Conservation (phyloP, 2,797 vertebrate genomes). For the Anniella stebbinsi region DNA sequence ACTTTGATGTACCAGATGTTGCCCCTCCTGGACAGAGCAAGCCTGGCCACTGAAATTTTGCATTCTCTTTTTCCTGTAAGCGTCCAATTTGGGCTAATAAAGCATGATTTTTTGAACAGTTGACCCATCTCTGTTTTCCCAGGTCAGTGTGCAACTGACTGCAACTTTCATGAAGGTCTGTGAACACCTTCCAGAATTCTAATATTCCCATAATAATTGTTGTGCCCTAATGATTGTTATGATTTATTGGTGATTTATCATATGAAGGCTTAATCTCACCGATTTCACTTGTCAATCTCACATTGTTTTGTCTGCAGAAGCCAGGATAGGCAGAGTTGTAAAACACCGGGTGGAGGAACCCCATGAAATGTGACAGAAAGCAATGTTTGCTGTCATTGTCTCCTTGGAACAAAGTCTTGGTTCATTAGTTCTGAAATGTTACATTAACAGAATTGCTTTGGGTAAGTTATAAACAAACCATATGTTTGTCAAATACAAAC, state of each 20-base stretch:
- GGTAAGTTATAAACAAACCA: slow-evolving; percentile 54
- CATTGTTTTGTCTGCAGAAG: slow-evolving; percentile 85
- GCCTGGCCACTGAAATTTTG: background rate
- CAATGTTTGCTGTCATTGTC: slow-evolving; percentile 51
- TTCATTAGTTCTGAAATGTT: slow-evolving; percentile 74
- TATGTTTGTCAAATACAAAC: slow-evolving; percentile 18
- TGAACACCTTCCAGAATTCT: background rate
- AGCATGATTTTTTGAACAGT: background rate
- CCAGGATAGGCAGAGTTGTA: slow-evolving; percentile 73
- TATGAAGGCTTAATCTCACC: slow-evolving; percentile 37
- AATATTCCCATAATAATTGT: fast-evolving
- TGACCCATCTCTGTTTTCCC: background rate
- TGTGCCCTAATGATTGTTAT: background rate
- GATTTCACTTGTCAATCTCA: slow-evolving; percentile 76
- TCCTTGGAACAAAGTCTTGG: slow-evolving; percentile 67
- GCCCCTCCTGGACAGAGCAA: background rate
- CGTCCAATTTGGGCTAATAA: background rate
- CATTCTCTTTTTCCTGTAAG: background rate
- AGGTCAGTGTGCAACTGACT: background rate
- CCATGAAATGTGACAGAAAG: slow-evolving; percentile 70
- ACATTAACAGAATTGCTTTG: slow-evolving; percentile 61
- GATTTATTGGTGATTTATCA: slow-evolving; percentile 11
- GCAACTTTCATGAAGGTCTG: background rate
- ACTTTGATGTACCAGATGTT: background rate
- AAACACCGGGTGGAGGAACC: slow-evolving; percentile 77